phyloP scores from a whole-genome alignment of 2,888 invertebrate species.

The Chorisops tibialis region DNA sequence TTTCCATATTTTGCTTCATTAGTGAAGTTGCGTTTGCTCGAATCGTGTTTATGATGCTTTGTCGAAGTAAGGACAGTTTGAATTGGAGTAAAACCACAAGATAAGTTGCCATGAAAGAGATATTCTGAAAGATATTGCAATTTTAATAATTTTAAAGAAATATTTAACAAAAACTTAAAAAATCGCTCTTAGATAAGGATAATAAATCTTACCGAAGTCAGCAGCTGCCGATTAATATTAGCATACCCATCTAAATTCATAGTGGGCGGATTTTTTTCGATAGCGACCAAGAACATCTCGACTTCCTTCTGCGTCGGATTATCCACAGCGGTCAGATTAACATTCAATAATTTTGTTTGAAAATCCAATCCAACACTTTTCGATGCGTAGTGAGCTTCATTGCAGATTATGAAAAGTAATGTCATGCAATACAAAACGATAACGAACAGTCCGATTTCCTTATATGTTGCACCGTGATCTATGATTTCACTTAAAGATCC shows the following conservation, averaged over 20 bases:
- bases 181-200: too few relatives aligned
- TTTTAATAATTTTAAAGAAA: too few relatives aligned
- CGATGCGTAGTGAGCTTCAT: constrained; percentile 68
- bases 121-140: constrained; percentile 55
- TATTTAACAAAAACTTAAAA: too few relatives aligned
- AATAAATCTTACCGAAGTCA: constrained; percentile 59
- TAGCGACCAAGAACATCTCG: constrained; percentile 70
- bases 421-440: constrained; percentile 70
- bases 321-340: constrained; percentile 65
- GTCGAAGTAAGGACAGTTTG: constrained; percentile 55
- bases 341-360: constrained; percentile 63
- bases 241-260: constrained; percentile 75
- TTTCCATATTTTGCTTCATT: too few relatives aligned
- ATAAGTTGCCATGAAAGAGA: constrained; percentile 70
- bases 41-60: background rate
- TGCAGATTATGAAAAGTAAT: constrained; percentile 67
- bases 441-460: constrained; percentile 68
- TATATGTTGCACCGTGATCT: constrained; percentile 68
- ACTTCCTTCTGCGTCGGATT: constrained; percentile 65
- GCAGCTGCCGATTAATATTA: constrained; percentile 66
- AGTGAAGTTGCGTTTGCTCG: background rate
- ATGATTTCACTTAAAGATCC: constrained; percentile 69
- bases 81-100: constrained; percentile 71
- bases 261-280: constrained; percentile 70
- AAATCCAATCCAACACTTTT: constrained; percentile 62